Conservation (phyloP, 2,797 vertebrate genomes). For the Protonibea diacanthus region DNA sequence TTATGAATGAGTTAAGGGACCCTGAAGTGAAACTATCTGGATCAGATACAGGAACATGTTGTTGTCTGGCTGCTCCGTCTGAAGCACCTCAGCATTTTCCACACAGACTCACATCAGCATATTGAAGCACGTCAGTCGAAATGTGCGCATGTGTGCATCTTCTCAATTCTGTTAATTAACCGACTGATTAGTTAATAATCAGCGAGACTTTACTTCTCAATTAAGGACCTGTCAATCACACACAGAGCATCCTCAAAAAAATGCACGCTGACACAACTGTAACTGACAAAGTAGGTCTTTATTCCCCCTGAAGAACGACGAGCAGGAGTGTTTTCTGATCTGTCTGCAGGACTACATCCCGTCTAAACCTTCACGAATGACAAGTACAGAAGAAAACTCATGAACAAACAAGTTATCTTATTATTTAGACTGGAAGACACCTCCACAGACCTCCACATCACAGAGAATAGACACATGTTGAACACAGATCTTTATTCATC, state of each 20-base stretch:
- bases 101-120: conserved; percentile 12
- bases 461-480: not conserved
- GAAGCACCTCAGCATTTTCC: not conserved
- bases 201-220: not conserved
- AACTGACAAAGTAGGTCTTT: not conserved
- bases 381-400: not conserved
- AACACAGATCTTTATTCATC: conserved; percentile 21
- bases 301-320: rapidly evolving
- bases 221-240: not conserved
- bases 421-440: not conserved
- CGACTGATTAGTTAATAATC: conserved; percentile 1
- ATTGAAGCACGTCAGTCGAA: not conserved
- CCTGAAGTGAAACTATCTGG: conserved; percentile 39
- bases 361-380: not conserved
- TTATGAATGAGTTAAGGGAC: conserved; percentile 26
- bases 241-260: not conserved
- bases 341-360: not conserved
- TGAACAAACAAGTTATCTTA: not conserved
- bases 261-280: not conserved
- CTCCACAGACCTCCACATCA: not conserved
- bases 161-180: not conserved
- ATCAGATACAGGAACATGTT: conserved; percentile 10
- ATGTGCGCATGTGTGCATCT: not conserved
- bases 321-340: too few relatives aligned
- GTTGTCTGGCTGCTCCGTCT: conserved; percentile 2